Evolutionary conservation across 2,113 vertebrate genomes (phyloP), one percentile per base, ranked within the genome.

Genomic region (Ophiodon elongatus): DNA sequence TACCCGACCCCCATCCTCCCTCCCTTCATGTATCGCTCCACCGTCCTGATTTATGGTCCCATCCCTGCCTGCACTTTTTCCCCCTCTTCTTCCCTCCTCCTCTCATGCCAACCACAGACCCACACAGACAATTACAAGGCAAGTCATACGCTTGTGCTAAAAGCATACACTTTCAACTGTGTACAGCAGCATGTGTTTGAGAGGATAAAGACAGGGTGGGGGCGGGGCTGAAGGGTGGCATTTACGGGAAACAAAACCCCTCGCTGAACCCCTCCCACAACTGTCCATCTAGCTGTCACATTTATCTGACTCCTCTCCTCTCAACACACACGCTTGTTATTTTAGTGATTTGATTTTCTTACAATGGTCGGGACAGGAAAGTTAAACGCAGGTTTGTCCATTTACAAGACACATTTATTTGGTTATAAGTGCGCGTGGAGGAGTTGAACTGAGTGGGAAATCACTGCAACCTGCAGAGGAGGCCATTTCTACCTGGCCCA

Each of bases 1-100:
- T 37, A 25, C 43, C 70, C 76, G 14, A 71, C 84, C 84, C 63
- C 79, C 85, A 84, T 63, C 79, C 69, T 91, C 75, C 87, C 88
- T 43, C 59, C 86, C 77, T 27, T 29, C 11, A 59, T 88, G 77
- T 50, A 73, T 79, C 73, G 80, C 63, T 79, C 77, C 50, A 79
- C 75, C 67, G 73, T 45, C 63, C 78, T 91, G 91, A 94, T 91
- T 94, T 93, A 94, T 89, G 77, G 77, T 65, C 63, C 80, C 76
- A 66, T 83, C 81, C 71, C 50, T 74, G 73, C 57, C 56, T 75
- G 74, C 83, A 79, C 85, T 82, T 75, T n/a, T 23, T 19, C 78
- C 78, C 74, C 83, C 73, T 81, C 67, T 83, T 78, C 87, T 60
- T 67, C 69, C 80, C 75, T 66, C 77, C 47, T 74, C 71, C 15